Conservation (phyloP, 1,140 invertebrate genomes). For the Musca vetustissima region DNA sequence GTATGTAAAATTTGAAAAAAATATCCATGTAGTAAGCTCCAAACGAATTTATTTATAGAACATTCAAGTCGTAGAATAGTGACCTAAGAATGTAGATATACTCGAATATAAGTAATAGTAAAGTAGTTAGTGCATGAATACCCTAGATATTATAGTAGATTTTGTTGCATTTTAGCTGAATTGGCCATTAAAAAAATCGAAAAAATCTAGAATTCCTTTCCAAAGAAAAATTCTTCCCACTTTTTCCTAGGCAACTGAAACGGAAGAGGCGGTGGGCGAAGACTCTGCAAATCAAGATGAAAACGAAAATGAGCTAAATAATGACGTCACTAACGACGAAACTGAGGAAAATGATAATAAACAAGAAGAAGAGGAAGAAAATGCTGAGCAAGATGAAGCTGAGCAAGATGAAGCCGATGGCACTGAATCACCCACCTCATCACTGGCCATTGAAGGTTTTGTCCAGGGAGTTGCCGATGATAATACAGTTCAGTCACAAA, state of each 20-base stretch:
- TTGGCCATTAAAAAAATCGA: background rate
- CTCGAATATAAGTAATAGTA: too few relatives aligned
- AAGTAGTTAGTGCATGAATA: background rate
- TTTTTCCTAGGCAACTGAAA: conserved; percentile 17
- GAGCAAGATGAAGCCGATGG: conserved; percentile 35
- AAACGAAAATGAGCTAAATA: conserved; percentile 11
- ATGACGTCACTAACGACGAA: background rate
- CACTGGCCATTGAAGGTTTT: conserved; percentile 63
- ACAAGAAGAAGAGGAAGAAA: conserved; percentile 21
- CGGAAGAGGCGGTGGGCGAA: background rate
- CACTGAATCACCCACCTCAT: conserved; percentile 50
- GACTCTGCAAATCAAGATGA: background rate
- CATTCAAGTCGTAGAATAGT: too few relatives aligned
- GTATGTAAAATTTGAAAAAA: too few relatives aligned
- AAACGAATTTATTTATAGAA: too few relatives aligned
- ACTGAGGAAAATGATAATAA: background rate
- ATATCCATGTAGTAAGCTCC: too few relatives aligned
- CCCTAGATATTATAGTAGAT: background rate
- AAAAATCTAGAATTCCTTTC: conserved; percentile 7
- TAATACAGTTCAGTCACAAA: conserved; percentile 56
- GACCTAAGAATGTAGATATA: too few relatives aligned
- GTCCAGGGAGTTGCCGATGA: conserved; percentile 66
- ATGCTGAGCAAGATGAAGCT: conserved; percentile 26
- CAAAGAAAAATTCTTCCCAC: background rate
- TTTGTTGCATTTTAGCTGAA: background rate